Evolutionary conservation across 2,113 vertebrate genomes (phyloP).

Genomic region (Eonycteris spelaea): DNA sequence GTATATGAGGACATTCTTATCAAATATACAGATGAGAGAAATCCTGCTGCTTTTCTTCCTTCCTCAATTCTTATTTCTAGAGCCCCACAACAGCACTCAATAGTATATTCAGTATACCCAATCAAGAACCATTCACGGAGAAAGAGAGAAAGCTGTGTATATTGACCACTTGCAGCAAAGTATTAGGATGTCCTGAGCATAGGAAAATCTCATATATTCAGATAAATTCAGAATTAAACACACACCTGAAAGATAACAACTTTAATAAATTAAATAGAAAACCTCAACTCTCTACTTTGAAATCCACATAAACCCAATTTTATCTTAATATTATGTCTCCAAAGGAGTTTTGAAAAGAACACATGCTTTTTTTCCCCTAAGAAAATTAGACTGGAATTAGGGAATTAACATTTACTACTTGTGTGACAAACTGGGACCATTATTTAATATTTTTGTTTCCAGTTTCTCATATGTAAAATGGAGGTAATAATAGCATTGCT

Average conservation of each 20-base stretch:
- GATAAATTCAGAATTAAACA: not conserved
- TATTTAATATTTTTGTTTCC: not conserved
- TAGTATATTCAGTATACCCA: not conserved
- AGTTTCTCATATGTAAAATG: not conserved
- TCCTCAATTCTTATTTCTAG: not conserved
- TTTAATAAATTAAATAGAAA: not conserved
- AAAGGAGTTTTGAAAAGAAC: not conserved
- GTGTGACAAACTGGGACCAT: not conserved
- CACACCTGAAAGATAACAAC: not conserved
- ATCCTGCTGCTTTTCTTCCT: not conserved
- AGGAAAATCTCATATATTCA: not conserved
- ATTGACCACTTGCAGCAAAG: not conserved
- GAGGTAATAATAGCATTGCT: not conserved
- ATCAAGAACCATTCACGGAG: not conserved
- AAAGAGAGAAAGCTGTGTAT: not conserved
- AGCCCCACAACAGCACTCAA: not conserved
- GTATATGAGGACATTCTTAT: not conserved
- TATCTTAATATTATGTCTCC: not conserved
- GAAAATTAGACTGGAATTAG: not conserved
- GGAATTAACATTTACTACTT: no score
- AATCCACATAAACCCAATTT: not conserved
- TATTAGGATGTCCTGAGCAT: not conserved
- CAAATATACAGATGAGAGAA: not conserved
- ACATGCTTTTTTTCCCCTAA: not conserved
- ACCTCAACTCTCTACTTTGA: not conserved